Percentiles rank a stretch among this genome's conserved stretches.
These are phyloP conservation scores for Sylvicola cinctus DNA, from an alignment of 2,888 invertebrate species.

Conservation along the genomic window DNA sequence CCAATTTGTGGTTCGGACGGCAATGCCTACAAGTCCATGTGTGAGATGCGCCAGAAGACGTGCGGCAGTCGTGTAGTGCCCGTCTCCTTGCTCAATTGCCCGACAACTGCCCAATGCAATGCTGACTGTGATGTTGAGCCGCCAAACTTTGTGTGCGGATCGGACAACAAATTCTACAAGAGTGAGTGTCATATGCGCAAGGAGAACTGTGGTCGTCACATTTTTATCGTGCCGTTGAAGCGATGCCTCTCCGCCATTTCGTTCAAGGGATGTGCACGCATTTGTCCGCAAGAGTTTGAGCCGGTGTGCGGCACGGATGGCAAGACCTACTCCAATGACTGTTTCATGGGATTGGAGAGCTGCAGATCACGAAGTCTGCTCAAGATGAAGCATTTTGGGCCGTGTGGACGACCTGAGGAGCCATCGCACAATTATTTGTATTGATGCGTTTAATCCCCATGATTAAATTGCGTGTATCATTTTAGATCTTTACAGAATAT, in stretches of 20 bases:
- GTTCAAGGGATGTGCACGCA: slow-evolving; percentile 69
- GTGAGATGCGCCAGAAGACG: slow-evolving; percentile 61
- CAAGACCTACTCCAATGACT: slow-evolving; percentile 84
- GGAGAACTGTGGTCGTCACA: slow-evolving; percentile 79
- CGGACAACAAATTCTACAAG: slow-evolving; percentile 74
- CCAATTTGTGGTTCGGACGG: slow-evolving; percentile 83
- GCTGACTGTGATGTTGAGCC: slow-evolving; percentile 32
- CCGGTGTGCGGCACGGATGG: slow-evolving; percentile 86
- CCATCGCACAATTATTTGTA: slow-evolving; percentile 76
- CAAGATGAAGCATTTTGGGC: slow-evolving; percentile 57
- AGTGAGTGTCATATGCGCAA: slow-evolving; percentile 83
- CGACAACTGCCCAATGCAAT: slow-evolving; percentile 65
- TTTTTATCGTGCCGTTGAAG: slow-evolving; percentile 77
- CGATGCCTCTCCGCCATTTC: slow-evolving; percentile 68
- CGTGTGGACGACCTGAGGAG: slow-evolving; percentile 70
- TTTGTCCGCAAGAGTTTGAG: slow-evolving; percentile 70
- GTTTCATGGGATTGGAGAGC: slow-evolving; percentile 79
- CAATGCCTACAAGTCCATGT: slow-evolving; percentile 71
- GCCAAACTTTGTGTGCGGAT: slow-evolving; percentile 65
- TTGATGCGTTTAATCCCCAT: slow-evolving; percentile 22
- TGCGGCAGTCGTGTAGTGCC: slow-evolving; percentile 73
- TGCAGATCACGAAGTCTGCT: slow-evolving; percentile 66
- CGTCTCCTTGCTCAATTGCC: slow-evolving; percentile 65
- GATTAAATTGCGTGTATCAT: no score
- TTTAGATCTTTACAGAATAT: no score